These are phyloP conservation scores for Pogonophryne albipinna DNA, from an alignment of 2,797 vertebrate genomes.

Conservation along the genomic window DNA sequence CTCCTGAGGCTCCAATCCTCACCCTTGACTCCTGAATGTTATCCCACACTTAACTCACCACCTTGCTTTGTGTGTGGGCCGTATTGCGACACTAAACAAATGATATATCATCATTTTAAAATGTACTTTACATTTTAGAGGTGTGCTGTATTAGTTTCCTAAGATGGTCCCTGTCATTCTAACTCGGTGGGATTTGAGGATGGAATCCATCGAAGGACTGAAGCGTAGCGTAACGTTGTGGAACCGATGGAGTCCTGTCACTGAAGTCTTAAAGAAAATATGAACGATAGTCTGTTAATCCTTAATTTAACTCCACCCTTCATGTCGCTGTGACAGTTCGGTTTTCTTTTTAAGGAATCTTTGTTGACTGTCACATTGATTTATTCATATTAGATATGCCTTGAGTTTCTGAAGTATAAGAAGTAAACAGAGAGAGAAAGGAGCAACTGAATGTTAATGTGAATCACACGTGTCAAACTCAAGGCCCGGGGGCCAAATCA, in stretches of 20 bases:
- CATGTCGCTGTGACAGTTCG: conserved; percentile 37
- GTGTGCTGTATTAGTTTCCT: not conserved
- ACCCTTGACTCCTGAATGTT: not conserved
- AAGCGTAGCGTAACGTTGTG: conserved; percentile 14
- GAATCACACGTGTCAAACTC: too few species aligned
- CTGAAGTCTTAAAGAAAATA: conserved; percentile 59
- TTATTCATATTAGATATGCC: conserved; percentile 41
- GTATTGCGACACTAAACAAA: not conserved
- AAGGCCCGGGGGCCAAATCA: too few species aligned
- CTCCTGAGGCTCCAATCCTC: too few species aligned
- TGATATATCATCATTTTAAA: not conserved
- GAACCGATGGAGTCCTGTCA: conserved; percentile 56
- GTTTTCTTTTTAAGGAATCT: conserved; percentile 33
- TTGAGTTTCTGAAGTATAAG: not conserved
- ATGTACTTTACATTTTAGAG: not conserved
- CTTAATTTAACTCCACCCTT: conserved; percentile 9
- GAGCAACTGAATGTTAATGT: conserved; percentile 4
- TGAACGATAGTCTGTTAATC: conserved; percentile 43
- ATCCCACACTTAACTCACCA: not conserved
- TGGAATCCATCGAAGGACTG: conserved; percentile 30
- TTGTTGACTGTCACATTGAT: conserved; percentile 39
- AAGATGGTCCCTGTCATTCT: conserved; percentile 15
- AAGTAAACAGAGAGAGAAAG: conserved; percentile 17
- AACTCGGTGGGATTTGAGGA: conserved; percentile 38
- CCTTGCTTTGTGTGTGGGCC: not conserved